phyloP scores from a whole-genome alignment of 2,888 invertebrate genomes.

The Ophion slaviceki region DNA sequence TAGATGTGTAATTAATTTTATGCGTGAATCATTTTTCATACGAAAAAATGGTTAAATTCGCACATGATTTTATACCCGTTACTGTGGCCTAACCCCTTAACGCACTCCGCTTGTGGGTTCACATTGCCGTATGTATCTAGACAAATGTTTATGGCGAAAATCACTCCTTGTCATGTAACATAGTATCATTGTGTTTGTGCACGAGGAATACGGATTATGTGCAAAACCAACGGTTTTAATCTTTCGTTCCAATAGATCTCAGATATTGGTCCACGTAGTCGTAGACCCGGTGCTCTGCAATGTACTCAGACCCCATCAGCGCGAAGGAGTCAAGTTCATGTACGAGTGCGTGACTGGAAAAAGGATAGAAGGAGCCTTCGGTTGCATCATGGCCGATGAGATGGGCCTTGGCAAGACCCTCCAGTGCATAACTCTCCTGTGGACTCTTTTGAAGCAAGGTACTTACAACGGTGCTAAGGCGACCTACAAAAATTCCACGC shows the following conservation, averaged over 20 bases:
- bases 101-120: too few species aligned
- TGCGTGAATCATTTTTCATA: too few species aligned
- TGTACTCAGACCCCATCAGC: conserved; percentile 97
- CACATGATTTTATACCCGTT: too few species aligned
- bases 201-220: neutral
- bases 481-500: neutral
- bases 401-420: conserved; percentile 99
- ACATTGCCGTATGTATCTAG: too few species aligned
- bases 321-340: conserved; percentile 99
- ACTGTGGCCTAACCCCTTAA: too few species aligned
- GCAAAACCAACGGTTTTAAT: neutral
- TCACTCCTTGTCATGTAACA: too few species aligned
- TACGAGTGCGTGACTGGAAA: conserved; percentile 98
- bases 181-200: too few species aligned
- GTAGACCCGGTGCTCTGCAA: conserved; percentile 97
- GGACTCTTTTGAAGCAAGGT: conserved; percentile 95
- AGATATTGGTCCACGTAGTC: conserved; percentile 95
- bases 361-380: conserved; percentile 93
- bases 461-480: neutral
- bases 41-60: too few species aligned
- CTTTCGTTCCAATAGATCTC: conserved; percentile 83
- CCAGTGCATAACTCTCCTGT: conserved; percentile 97
- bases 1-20: too few species aligned
- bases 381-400: conserved; percentile 99
- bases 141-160: too few species aligned